Percentiles rank a stretch among this genome's conserved stretches.
These are phyloP conservation scores for Lepus oiostolus DNA, from an alignment of 2,797 vertebrate genomes.

Conservation along the genomic window DNA sequence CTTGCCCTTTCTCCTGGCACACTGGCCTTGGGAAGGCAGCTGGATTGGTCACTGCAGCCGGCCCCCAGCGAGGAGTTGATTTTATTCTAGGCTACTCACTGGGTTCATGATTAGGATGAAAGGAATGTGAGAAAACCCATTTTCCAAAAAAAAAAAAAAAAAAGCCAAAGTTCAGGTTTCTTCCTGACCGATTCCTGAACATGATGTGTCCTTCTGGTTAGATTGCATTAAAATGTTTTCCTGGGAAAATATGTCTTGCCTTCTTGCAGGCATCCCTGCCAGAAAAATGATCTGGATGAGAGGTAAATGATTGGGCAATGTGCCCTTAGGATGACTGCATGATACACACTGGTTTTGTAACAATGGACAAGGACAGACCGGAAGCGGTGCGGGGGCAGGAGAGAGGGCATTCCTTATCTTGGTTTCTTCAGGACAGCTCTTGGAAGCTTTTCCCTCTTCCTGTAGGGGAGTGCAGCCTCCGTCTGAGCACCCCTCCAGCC, in stretches of 20 bases:
- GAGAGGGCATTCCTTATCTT: background rate
- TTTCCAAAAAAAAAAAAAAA: background rate
- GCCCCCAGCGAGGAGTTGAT: background rate
- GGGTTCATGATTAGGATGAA: constrained; percentile 22
- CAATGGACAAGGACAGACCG: constrained; percentile 28
- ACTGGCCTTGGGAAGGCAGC: background rate
- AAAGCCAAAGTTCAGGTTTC: background rate
- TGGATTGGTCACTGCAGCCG: constrained; percentile 3
- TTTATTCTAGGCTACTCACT: background rate
- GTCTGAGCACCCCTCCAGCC: background rate
- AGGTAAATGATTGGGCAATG: constrained; percentile 58
- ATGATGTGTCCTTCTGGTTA: constrained; percentile 63
- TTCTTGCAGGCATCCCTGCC: constrained; percentile 22
- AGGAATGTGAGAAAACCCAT: constrained; percentile 38
- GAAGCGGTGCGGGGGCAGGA: background rate
- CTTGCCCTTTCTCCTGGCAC: background rate
- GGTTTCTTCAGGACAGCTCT: constrained; percentile 17
- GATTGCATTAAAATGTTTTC: constrained; percentile 33
- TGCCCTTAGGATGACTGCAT: constrained; percentile 27
- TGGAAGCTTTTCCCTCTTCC: constrained; percentile 18
- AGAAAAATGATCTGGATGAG: background rate
- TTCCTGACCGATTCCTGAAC: constrained; percentile 46
- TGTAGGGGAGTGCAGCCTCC: background rate
- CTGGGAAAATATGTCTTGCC: constrained; percentile 15
- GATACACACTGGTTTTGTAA: constrained; percentile 58